phyloP scores from a whole-genome alignment of 2,888 invertebrate species.

The Mimumesa dahlbomi region DNA sequence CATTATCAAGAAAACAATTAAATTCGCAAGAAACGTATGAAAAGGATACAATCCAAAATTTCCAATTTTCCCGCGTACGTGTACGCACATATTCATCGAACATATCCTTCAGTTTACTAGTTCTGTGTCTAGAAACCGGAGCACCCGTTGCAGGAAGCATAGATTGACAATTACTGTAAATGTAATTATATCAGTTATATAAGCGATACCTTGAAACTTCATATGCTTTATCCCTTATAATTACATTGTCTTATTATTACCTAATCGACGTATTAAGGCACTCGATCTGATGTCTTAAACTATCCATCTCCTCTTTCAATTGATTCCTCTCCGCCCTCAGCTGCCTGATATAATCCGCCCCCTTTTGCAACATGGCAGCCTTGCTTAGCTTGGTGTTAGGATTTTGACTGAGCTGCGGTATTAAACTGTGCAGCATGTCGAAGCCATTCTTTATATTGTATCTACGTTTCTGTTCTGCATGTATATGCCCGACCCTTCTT shows the following conservation, averaged over 20 bases:
- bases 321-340: constrained; percentile 91
- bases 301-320: constrained; percentile 94
- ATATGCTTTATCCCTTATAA: no score
- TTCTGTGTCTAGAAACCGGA: constrained; percentile 93
- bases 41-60: constrained; percentile 98
- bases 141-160: constrained; percentile 97
- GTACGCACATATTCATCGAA: constrained; percentile 94
- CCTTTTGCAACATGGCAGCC: constrained; percentile 97
- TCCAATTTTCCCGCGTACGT: constrained; percentile 96
- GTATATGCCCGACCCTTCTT: constrained; percentile 93
- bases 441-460: constrained; percentile 98
- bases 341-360: constrained; percentile 96
- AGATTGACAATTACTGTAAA: constrained; percentile 93
- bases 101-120: constrained; percentile 95
- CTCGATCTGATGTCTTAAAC: constrained; percentile 93
- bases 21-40: constrained; percentile 5
- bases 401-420: constrained; percentile 94
- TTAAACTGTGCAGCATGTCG: constrained; percentile 94
- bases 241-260: constrained; percentile 82
- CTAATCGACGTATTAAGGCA: constrained; percentile 94
- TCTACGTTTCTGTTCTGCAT: constrained; percentile 97
- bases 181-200: no score
- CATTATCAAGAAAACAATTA: constrained; percentile 58
- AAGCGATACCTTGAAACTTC: no score
- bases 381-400: constrained; percentile 96